phyloP scores from a whole-genome alignment of 2,888 invertebrate species.

The Terebella lapidaria region DNA sequence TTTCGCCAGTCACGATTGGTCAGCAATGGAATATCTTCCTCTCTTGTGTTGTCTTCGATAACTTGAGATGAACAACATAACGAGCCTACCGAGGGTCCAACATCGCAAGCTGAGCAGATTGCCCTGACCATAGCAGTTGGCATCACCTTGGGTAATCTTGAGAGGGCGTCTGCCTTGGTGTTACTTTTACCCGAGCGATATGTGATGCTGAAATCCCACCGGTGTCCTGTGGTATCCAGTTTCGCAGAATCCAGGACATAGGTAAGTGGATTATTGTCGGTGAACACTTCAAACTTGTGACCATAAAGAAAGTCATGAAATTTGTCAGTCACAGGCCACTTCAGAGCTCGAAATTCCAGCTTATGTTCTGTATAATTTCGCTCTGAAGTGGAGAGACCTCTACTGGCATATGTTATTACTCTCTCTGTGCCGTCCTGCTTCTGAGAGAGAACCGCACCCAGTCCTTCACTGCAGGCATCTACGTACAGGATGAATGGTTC shows the following conservation, averaged over 20 bases:
- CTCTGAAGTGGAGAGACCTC: neutral
- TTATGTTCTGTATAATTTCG: slow-evolving; percentile 1
- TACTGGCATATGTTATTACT: slow-evolving; percentile 1
- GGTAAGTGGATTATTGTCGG: too few relatives aligned
- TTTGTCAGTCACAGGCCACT: slow-evolving; percentile 5
- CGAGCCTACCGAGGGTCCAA: neutral
- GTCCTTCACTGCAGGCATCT: neutral
- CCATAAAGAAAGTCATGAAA: neutral
- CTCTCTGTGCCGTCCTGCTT: neutral
- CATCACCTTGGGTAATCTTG: neutral
- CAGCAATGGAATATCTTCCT: too few relatives aligned
- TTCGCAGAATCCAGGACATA: too few relatives aligned
- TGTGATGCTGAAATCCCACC: neutral
- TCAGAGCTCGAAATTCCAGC: slow-evolving; percentile 3
- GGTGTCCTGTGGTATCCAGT: too few relatives aligned
- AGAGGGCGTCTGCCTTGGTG: neutral
- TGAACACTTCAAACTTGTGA: neutral
- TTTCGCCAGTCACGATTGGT: neutral
- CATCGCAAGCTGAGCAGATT: neutral
- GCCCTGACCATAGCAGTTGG: neutral
- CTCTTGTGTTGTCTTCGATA: neutral
- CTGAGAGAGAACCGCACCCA: slow-evolving; percentile 1
- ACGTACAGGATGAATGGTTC: neutral
- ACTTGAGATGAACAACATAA: neutral
- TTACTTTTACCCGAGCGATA: neutral